These are phyloP conservation scores for Pangasius djambal DNA, from an alignment of 2,797 vertebrate species.

Conservation along the genomic window DNA sequence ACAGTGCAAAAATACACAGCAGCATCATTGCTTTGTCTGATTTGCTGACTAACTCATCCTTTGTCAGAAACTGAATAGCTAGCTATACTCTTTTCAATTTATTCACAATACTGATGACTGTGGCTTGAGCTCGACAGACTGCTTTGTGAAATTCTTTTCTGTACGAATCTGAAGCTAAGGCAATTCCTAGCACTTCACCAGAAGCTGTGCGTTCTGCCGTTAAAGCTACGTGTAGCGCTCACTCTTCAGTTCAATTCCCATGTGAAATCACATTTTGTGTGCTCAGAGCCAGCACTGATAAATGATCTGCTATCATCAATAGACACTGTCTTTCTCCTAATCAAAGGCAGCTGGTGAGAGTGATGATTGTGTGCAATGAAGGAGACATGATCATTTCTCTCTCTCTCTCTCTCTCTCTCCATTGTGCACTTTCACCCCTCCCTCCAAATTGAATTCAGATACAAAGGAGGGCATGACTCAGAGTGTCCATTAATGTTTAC, in stretches of 20 bases:
- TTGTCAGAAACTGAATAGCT: slow-evolving; percentile 15
- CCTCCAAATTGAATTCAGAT: slow-evolving; percentile 69
- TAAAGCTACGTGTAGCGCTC: slow-evolving; percentile 32
- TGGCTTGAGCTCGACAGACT: not conserved
- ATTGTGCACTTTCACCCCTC: slow-evolving; percentile 57
- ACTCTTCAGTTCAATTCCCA: slow-evolving; percentile 36
- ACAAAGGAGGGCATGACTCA: slow-evolving; percentile 65
- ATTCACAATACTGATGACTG: not conserved
- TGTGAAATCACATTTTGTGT: slow-evolving; percentile 47
- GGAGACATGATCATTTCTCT: slow-evolving; percentile 50
- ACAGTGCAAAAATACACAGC: not conserved
- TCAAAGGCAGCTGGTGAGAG: slow-evolving; percentile 59
- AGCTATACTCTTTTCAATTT: not conserved
- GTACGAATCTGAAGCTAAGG: not conserved
- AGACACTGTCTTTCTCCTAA: slow-evolving; percentile 45
- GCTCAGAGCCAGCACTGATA: slow-evolving; percentile 37
- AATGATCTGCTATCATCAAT: slow-evolving; percentile 51
- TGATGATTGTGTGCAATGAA: slow-evolving; percentile 65
- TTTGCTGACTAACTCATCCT: not conserved
- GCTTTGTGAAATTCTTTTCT: slow-evolving; percentile 7
- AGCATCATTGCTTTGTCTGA: not conserved
- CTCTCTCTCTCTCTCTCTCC: slow-evolving; percentile 21
- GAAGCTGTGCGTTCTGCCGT: slow-evolving; percentile 32
- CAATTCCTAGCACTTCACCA: slow-evolving; percentile 16
- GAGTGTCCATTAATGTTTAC: slow-evolving; percentile 54